Base-by-base conservation (phyloP, 1,140 invertebrate species). In the Manduca sexta region DNA sequence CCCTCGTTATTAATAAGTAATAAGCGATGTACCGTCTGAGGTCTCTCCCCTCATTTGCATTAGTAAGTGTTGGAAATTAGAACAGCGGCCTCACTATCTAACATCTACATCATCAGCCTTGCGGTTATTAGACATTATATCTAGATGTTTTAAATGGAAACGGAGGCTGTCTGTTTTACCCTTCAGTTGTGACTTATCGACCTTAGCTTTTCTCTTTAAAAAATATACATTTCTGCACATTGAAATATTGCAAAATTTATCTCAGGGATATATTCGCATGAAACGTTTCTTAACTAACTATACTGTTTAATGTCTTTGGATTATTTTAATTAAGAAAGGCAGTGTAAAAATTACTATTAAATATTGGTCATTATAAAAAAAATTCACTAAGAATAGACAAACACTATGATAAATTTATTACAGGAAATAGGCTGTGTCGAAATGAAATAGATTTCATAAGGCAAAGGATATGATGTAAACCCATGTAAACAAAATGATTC, bases 11-110 rank as follows among this genome's bases (percentile, higher is more conserved):
- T 57, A 65, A 68, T 65, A 49, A 49, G 34, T 59, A 62, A 67
- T 67, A 48, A 48, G 31, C 38, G 33, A 43, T 31, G 52, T 43
- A 39, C 30, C 37, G 15, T 29, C 44, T 50, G 35, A 46, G 54
- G 60, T 55, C 45, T 54, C 46, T 45, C 37, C 42, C 54, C 48
- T 49, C 49, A 55, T 57, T 64, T 57, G 53, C 57, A 60, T 57
- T 29, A 55, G 51, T 48, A 57, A 61, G 50, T 58, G 43, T 46
- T 34, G 44, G 52, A 55, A 62, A 61, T 56, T 52, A 62, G 44
- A 58, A 44, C 52, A 49, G 38, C 52, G 54, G 52, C 59, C 63
- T 66, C 59, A 54, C 49, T 43, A 56, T 60, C 62, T 60, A 60
- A 60, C 42, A 33, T 35, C 43, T 18, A 30, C 15, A 39, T 51